Evolutionary conservation across 2,888 invertebrate genomes (phyloP).

Genomic region (Serrognathus titanus): DNA sequence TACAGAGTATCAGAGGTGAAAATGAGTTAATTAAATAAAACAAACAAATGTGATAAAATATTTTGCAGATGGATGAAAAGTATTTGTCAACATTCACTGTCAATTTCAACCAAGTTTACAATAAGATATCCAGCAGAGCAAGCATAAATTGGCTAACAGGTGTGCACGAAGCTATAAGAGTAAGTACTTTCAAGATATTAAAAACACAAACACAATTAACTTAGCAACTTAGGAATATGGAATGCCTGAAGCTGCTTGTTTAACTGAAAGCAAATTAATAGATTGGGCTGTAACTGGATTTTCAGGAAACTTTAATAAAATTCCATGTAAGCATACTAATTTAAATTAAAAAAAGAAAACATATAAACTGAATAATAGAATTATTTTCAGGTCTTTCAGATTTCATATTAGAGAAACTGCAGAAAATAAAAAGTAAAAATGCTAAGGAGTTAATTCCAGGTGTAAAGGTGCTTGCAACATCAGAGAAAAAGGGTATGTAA

Average conservation of each 20-base stretch:
- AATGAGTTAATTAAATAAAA: background rate
- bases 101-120: background rate
- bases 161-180: conserved; percentile 13
- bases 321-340: background rate
- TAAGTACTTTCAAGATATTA: background rate
- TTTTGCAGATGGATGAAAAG: too few species aligned
- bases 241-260: conserved; percentile 3
- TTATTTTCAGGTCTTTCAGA: too few species aligned
- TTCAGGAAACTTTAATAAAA: background rate
- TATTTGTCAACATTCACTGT: too few species aligned
- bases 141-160: conserved; percentile 4
- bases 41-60: background rate
- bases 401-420: too few species aligned
- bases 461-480: too few species aligned
- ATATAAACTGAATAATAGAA: too few species aligned
- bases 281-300: conserved; percentile 11
- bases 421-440: too few species aligned
- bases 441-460: too few species aligned
- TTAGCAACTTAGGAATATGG: conserved; percentile 12
- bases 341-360: too few species aligned
- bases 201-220: background rate
- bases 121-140: conserved; percentile 4
- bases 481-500: too few species aligned
- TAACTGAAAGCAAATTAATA: conserved; percentile 3
- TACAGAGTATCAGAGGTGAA: conserved; percentile 15